These are phyloP conservation scores for Morpho achilles DNA, from an alignment of 2,888 invertebrate genomes.

Conservation along the genomic window DNA sequence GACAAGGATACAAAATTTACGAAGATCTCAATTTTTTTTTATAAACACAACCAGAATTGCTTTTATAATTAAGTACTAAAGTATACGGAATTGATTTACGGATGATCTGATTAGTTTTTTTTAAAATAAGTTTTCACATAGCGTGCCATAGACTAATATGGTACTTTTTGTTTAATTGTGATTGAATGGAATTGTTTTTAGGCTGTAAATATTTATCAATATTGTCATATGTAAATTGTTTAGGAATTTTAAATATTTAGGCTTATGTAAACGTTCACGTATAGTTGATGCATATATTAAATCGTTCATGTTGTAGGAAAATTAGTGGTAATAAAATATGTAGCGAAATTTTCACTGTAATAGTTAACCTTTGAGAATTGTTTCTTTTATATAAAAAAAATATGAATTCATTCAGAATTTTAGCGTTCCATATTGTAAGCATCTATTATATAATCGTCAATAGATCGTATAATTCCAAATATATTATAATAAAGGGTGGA, in stretches of 20 bases:
- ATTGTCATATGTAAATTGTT: conserved; percentile 60
- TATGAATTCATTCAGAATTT: conserved; percentile 22
- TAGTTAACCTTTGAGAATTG: conserved; percentile 26
- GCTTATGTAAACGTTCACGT: conserved; percentile 60
- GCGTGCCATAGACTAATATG: conserved; percentile 39
- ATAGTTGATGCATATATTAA: conserved; percentile 57
- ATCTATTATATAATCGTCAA: conserved; percentile 31
- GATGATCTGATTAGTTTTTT: conserved; percentile 43
- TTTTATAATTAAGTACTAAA: conserved; percentile 27
- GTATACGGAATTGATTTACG: conserved; percentile 37
- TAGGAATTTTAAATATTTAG: conserved; percentile 50
- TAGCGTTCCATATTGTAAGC: conserved; percentile 27
- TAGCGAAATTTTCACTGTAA: conserved; percentile 50
- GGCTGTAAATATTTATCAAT: conserved; percentile 71
- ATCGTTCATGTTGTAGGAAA: conserved; percentile 75
- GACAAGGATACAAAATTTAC: conserved; percentile 19
- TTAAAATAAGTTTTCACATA: conserved; percentile 24
- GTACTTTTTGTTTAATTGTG: conserved; percentile 36
- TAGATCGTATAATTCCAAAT: conserved; percentile 26
- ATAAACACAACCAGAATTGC: conserved; percentile 20
- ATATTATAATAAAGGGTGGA: conserved; percentile 44
- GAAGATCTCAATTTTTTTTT: conserved; percentile 26
- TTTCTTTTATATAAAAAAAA: conserved; percentile 24
- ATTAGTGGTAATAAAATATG: conserved; percentile 48
- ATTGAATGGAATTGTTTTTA: conserved; percentile 48